These are phyloP conservation scores for Catagonus wagneri DNA, from an alignment of 2,113 vertebrate species.

Conservation along the genomic window DNA sequence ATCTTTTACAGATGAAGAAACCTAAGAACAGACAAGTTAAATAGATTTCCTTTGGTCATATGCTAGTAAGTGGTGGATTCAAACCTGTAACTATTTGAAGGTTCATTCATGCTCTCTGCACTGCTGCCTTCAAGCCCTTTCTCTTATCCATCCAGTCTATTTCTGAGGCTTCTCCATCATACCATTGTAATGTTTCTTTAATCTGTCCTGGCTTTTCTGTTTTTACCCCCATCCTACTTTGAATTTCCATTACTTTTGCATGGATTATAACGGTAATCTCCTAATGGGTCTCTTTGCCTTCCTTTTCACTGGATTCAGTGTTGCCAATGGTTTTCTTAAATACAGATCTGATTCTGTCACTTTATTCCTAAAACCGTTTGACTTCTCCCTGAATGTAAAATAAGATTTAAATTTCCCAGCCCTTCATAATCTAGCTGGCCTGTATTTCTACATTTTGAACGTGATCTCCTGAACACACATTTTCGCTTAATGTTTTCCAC, in stretches of 20 bases:
- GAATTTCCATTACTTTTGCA: not conserved
- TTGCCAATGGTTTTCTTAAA: conserved; percentile 28
- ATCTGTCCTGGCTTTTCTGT: not conserved
- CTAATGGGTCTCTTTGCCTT: not conserved
- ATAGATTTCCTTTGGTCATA: not conserved
- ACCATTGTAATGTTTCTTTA: not conserved
- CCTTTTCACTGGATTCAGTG: not conserved
- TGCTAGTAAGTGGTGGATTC: not conserved
- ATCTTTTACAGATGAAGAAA: not conserved
- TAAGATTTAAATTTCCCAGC: conserved; percentile 47
- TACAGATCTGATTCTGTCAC: conserved; percentile 34
- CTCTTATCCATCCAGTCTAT: not conserved
- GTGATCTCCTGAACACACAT: not conserved
- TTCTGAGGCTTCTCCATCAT: not conserved
- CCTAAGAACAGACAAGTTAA: not conserved
- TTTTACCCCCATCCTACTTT: not conserved
- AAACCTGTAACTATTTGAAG: not conserved
- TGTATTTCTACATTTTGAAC: conserved; percentile 31
- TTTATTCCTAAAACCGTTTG: conserved; percentile 36
- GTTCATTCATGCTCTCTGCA: not conserved
- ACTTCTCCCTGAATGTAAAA: conserved; percentile 32
- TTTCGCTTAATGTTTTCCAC: not conserved
- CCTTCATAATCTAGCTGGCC: not conserved
- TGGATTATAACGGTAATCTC: conserved; percentile 6
- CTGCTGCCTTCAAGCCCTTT: not conserved